Conservation (phyloP, 2,888 invertebrate genomes). For the Anagyrus pseudococci region DNA sequence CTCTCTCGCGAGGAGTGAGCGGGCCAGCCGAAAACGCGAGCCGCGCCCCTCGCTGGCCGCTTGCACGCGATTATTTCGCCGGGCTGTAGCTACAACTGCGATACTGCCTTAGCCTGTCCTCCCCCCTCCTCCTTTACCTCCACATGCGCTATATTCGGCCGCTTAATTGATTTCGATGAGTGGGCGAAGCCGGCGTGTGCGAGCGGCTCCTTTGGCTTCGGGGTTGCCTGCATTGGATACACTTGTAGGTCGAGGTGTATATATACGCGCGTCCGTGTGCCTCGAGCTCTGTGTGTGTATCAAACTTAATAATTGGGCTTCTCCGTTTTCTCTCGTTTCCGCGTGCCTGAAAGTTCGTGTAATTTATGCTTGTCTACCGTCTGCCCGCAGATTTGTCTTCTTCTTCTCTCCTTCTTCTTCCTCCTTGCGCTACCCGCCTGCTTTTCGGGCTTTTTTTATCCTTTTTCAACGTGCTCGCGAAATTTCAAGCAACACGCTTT, state of each 20-base stretch:
- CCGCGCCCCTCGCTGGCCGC: not conserved
- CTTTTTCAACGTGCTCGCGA: too few relatives aligned
- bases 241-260: not conserved
- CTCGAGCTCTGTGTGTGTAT: slow-evolving; percentile 21
- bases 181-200: not conserved
- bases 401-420: too few relatives aligned
- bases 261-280: not conserved
- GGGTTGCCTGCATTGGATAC: not conserved
- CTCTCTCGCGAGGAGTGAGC: not conserved
- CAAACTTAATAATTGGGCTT: slow-evolving; percentile 17
- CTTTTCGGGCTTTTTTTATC: too few relatives aligned
- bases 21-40: not conserved
- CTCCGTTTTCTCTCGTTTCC: not conserved
- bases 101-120: not conserved
- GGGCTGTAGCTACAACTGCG: too few relatives aligned
- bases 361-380: too few relatives aligned
- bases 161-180: slow-evolving; percentile 29
- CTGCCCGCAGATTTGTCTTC: too few relatives aligned
- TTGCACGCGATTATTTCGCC: slow-evolving; percentile 7
- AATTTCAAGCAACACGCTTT: too few relatives aligned
- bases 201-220: too few relatives aligned
- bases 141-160: too few relatives aligned
- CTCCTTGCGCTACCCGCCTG: too few relatives aligned
- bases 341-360: not conserved
- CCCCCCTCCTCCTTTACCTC: not conserved